Base-by-base conservation (phyloP, 2,888 invertebrate genomes). In the Liodrosophila aerea region DNA sequence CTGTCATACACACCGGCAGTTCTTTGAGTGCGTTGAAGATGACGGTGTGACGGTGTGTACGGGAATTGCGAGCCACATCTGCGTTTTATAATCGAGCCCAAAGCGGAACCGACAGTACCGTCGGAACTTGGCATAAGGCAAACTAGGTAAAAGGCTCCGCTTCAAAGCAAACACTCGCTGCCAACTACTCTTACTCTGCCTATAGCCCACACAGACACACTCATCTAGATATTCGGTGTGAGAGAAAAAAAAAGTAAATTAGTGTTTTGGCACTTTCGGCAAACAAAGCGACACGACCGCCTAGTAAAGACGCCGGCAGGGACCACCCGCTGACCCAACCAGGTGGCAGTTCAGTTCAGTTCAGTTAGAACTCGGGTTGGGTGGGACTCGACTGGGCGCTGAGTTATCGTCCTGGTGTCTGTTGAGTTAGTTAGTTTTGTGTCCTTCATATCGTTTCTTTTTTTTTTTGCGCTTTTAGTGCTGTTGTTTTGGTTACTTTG, bases 201-300 rank as follows among this genome's bases (percentile, higher is more conserved):
- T 27, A 51, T 34, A 47, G 44, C 43, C 33, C 29, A n/a, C 30
- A 11, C 18, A 27, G 16, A 13, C 16, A 30, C 33, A 15, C 4
- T n/a, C n/a, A n/a, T n/a, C 33, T 22, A 41, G 0, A 41, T 44
- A 11, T 39, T 30, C 40, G 45, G 52, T 37, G 67, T 66, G 66
- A 63, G 67, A 70, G 76, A 73, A 83, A 75, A 71, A 78, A 73
- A 83, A 75, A 71, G 75, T 83, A 87, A 83, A 86, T 86, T 87
- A 87, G 87, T 85, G 83, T 82, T 86, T 83, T 83, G 85, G 82
- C 86, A 87, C 87, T 80, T 77, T 77, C 73, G 70, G 81, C 87
- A 86, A 85, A 84, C 81, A 81, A 74, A 75, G 77, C 60, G 49
- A 30, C 30, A 31, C 40, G 27, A 18, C 40, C 16, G 13, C 7